Base-by-base conservation (phyloP, 2,888 invertebrate species). In the Amblyjoppa fuscipennis region DNA sequence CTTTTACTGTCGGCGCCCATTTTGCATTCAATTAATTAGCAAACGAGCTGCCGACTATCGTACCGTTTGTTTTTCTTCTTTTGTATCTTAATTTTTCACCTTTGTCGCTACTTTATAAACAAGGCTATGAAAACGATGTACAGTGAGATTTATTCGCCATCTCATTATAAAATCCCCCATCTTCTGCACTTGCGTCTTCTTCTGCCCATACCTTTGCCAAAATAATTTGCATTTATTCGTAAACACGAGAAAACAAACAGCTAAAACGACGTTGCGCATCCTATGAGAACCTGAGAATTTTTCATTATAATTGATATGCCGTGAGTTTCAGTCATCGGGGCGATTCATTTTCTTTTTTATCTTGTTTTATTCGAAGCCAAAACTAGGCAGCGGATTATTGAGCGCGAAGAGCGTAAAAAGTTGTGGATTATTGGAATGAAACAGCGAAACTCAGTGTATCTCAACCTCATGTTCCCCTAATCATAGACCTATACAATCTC, bases 61-160 rank as follows among this genome's bases (percentile, higher is more conserved):
- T 75, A 9, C 31, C 16, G 6, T 64, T 64, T 64, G n/a, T 34
- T 16, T 31, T 51, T n/a, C 4, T 49, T 64, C 31, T 45, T 79
- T 82, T 53, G 41, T 41, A 11, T 41, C 11, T 41, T 41, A 41
- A 41, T 41, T 41, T 41, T 41, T 41, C 41, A 11, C 75, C 77
- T 45, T 53, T 31, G 70, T 73, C 38, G 56, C 73, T 77, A 81
- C 68, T 81, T 77, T 77, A 80, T 74, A 77, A 83, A 83, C 80
- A 77, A 80, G 71, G 77, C 68, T 83, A 81, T 69, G 83, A 53
- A 81, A 83, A 85, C 83, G 83, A 76, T 76, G 80, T 71, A 79
- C 82, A 82, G 56, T 76, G 85, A 83, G 83, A 80, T 77, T 83
- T 71, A 80, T 64, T 86, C 83, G 85, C 85, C 64, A 64, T 81